These are phyloP conservation scores for Acleris cristana DNA, from an alignment of 2,888 invertebrate genomes.

Conservation along the genomic window DNA sequence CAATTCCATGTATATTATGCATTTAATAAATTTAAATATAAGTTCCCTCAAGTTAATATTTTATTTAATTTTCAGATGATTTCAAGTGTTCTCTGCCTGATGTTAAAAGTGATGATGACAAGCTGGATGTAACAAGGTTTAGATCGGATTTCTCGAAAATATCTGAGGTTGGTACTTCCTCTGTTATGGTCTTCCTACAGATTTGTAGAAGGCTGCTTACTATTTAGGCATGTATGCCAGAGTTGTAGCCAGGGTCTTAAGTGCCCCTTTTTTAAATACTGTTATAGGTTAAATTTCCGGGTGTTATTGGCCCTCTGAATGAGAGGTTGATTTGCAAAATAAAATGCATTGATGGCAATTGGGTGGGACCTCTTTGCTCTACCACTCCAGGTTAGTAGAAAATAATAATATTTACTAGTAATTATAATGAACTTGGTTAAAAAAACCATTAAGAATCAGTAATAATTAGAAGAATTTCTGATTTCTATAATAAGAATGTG, in stretches of 20 bases:
- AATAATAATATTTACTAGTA: neutral
- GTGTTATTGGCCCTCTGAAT: conserved; percentile 88
- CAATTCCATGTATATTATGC: no score
- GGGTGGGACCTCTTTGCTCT: conserved; percentile 93
- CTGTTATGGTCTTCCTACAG: neutral
- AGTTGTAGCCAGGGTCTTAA: no score
- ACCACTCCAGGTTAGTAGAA: conserved; percentile 86
- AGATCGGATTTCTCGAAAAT: conserved; percentile 77
- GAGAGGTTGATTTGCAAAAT: conserved; percentile 91
- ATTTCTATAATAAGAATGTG: no score
- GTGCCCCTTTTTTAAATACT: conserved; percentile 22
- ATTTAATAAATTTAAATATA: no score
- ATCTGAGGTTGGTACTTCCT: conserved; percentile 67
- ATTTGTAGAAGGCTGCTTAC: no score
- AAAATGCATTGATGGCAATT: conserved; percentile 92
- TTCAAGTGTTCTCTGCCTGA: conserved; percentile 78
- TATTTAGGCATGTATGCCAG: no score
- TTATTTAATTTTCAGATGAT: conserved; percentile 62
- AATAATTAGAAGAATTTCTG: no score
- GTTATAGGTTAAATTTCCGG: conserved; percentile 88
- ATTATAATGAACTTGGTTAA: no score
- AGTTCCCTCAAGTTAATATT: no score
- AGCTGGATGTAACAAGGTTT: conserved; percentile 71
- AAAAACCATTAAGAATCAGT: no score
- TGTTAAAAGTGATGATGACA: conserved; percentile 70